Conservation (phyloP, 2,113 vertebrate genomes). For the Rostratula benghalensis region DNA sequence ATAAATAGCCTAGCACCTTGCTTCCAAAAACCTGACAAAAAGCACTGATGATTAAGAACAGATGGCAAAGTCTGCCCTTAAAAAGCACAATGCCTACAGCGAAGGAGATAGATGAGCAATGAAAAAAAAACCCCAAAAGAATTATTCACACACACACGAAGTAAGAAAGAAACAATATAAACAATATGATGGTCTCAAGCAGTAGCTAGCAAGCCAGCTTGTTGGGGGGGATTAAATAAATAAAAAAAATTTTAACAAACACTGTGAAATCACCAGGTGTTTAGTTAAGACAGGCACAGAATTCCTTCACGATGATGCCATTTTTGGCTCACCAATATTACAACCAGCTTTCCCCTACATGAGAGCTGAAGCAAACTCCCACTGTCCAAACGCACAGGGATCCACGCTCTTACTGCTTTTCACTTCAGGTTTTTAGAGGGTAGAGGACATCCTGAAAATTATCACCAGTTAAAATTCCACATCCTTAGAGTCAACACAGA, state of each 20-base stretch:
- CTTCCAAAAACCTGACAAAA: neutral
- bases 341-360: neutral
- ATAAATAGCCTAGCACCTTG: neutral
- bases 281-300: neutral
- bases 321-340: neutral
- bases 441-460: neutral
- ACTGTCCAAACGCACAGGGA: neutral
- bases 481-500: neutral
- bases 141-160: neutral
- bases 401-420: neutral
- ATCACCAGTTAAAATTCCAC: neutral
- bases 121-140: too few species aligned
- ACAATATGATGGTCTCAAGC: neutral
- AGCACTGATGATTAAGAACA: neutral
- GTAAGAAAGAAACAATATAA: neutral
- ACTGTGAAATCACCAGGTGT: neutral
- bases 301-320: neutral
- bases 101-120: neutral
- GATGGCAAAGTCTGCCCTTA: neutral
- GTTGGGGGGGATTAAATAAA: neutral
- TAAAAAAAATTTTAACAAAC: neutral
- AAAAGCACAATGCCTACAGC: neutral
- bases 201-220: neutral
- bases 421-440: neutral
- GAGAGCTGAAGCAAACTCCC: neutral